These are phyloP conservation scores for Hirtodrosophila confusa DNA, from an alignment of 2,888 invertebrate species.

Conservation along the genomic window DNA sequence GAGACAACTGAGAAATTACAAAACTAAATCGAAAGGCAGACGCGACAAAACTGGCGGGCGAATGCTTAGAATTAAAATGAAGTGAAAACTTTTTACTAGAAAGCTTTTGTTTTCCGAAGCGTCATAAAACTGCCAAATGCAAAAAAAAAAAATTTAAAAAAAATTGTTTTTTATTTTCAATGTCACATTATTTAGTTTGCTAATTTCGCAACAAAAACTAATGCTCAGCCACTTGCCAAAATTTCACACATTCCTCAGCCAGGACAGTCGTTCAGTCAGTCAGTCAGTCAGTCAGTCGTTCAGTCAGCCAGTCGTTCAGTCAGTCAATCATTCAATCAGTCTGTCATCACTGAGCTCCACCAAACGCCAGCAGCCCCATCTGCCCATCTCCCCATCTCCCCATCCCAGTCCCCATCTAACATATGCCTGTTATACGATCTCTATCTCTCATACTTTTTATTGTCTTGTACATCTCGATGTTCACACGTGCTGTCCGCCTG, in stretches of 20 bases:
- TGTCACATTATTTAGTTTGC: conserved; percentile 43
- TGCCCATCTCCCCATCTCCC: conserved; percentile 6
- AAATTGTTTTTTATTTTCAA: conserved; percentile 34
- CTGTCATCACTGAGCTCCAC: conserved; percentile 17
- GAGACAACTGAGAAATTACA: conserved; percentile 33
- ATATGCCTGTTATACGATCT: conserved; percentile 13
- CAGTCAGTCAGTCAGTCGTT: conserved; percentile 41
- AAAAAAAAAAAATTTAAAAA: conserved; percentile 11
- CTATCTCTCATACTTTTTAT: conserved; percentile 41
- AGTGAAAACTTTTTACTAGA: conserved; percentile 5
- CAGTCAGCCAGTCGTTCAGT: conserved; percentile 28
- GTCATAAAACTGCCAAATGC: conserved; percentile 22
- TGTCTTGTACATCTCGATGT: conserved; percentile 18
- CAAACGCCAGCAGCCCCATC: conserved; percentile 3
- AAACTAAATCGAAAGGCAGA: conserved; percentile 21
- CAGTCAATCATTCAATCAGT: conserved; percentile 36
- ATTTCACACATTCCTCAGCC: conserved; percentile 9
- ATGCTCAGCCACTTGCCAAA: conserved; percentile 39
- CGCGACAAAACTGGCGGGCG: conserved; percentile 6
- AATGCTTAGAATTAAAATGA: conserved; percentile 19
- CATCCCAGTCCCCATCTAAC: conserved; percentile 8
- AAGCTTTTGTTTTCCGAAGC: conserved; percentile 38
- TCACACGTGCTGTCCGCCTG: conserved; percentile 12
- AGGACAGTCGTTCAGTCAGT: conserved; percentile 30
- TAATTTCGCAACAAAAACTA: conserved; percentile 36